A percentile compares a stretch with the other conserved stretches of the same genome.
Evolutionary conservation across 37 sponge, comb jelly and placozoan genomes (phyloP).

Genomic region (Agelas oroides): DNA sequence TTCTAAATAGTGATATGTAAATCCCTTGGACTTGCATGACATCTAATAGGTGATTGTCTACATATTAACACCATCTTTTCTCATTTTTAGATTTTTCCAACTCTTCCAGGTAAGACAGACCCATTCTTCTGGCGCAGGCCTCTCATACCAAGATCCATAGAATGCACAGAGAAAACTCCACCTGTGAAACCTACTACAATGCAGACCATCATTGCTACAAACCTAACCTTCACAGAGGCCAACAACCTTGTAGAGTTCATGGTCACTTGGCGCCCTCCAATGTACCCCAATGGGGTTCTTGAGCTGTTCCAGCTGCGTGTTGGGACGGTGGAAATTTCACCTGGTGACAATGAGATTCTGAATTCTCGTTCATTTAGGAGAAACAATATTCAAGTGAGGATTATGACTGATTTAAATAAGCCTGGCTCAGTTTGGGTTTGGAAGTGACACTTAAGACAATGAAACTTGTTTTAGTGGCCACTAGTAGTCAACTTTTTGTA

Average conservation of each 20-base stretch:
- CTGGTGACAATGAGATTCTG: no score
- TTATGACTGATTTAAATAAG: neutral
- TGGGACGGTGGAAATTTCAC: neutral
- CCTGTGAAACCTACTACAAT: slow-evolving; percentile 8
- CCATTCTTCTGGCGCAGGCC: no score
- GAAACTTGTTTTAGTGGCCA: no score
- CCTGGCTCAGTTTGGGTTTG: no score
- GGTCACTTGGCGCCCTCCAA: slow-evolving; percentile 29
- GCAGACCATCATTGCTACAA: neutral
- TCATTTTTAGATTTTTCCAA: no score
- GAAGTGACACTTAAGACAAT: no score
- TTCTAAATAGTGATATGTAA: no score
- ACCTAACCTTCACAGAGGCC: neutral
- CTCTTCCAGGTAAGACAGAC: neutral
- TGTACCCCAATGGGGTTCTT: slow-evolving; percentile 26
- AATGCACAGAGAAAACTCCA: slow-evolving; percentile 2
- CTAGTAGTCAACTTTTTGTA: no score
- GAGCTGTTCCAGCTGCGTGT: slow-evolving; percentile 8
- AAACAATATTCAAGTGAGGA: neutral
- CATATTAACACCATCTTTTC: no score
- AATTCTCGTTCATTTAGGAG: neutral
- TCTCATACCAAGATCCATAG: no score
- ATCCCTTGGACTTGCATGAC: no score
- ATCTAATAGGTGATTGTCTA: no score
- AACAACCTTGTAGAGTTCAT: neutral